Evolutionary conservation across 2,888 invertebrate species (phyloP).

Genomic region (Labia minor): DNA sequence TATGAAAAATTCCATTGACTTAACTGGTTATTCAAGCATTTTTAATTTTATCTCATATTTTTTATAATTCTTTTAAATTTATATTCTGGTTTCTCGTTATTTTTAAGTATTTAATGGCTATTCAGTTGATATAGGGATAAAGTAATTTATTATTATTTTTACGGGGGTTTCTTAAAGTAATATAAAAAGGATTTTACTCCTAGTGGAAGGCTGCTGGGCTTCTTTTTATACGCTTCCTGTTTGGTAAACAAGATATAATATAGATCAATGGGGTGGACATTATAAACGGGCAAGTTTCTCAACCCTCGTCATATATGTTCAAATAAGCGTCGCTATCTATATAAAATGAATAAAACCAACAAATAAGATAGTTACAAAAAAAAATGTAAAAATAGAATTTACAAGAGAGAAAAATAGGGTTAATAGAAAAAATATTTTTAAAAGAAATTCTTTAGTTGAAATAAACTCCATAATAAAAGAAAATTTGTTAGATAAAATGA

Average conservation of each 20-base stretch:
- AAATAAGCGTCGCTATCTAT: background rate
- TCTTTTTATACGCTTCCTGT: background rate
- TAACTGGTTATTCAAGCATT: too few relatives aligned
- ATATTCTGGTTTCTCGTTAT: too few relatives aligned
- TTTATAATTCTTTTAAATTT: too few relatives aligned
- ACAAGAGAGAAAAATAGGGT: too few relatives aligned
- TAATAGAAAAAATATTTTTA: too few relatives aligned
- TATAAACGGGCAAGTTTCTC: conserved; percentile 1
- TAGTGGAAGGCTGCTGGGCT: background rate
- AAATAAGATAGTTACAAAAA: too few relatives aligned
- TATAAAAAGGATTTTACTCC: background rate
- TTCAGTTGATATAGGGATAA: background rate
- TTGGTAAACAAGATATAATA: conserved; percentile 13
- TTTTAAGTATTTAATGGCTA: background rate
- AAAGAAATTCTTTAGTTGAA: too few relatives aligned
- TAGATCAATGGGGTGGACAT: conserved; percentile 13
- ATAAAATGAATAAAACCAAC: background rate
- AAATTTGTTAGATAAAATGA: too few relatives aligned
- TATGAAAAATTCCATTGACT: too few relatives aligned
- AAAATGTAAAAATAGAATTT: too few relatives aligned
- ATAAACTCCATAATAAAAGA: too few relatives aligned
- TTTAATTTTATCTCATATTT: too few relatives aligned
- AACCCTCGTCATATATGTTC: background rate
- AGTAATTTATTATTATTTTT: background rate
- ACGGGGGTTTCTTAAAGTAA: background rate